Evolutionary conservation across 2,888 invertebrate genomes (phyloP).

Genomic region (Nezara viridula): DNA sequence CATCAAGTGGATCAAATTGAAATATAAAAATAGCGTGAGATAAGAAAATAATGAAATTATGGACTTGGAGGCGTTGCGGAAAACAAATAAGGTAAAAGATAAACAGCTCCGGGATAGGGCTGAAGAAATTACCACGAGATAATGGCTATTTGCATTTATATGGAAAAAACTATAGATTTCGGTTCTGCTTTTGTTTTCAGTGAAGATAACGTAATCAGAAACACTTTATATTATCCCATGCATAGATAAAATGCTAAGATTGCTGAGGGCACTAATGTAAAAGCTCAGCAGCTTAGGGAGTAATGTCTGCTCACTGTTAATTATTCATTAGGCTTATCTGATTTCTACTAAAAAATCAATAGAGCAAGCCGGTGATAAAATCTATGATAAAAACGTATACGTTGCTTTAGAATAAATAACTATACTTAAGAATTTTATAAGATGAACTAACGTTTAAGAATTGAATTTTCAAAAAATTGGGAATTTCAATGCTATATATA

Average conservation of each 20-base stretch:
- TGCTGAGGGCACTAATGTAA: background rate
- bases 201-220: background rate
- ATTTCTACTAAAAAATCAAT: background rate
- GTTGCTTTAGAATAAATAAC: no score
- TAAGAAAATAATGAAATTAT: constrained; percentile 36
- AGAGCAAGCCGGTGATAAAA: background rate
- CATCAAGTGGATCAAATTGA: background rate
- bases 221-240: constrained; percentile 12
- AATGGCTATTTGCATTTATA: constrained; percentile 40
- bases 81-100: constrained; percentile 14
- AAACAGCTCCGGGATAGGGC: background rate
- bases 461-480: no score
- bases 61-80: background rate
- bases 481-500: no score
- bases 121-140: constrained; percentile 18
- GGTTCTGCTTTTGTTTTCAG: background rate
- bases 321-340: background rate
- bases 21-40: background rate
- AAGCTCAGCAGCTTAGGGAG: constrained; percentile 26
- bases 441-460: no score
- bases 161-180: constrained; percentile 29
- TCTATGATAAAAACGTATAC: background rate
- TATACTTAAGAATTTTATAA: no score
- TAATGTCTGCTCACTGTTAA: background rate
- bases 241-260: constrained; percentile 43